Evolutionary conservation across 2,113 vertebrate species (phyloP).

Genomic region (Elachura formosa): DNA sequence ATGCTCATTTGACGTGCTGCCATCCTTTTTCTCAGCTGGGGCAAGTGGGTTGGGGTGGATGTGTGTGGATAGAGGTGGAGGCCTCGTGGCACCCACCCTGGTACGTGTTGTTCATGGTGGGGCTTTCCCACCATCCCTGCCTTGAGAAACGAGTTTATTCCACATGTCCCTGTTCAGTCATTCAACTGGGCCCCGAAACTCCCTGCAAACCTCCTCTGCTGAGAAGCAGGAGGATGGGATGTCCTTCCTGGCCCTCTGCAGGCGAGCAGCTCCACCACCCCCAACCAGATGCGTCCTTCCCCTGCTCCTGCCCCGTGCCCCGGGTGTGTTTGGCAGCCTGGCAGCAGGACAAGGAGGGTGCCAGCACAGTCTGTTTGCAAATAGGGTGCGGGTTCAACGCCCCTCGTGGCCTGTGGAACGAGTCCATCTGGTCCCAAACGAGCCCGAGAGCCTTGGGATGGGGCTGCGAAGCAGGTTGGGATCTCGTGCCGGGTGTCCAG

Average conservation of each 20-base stretch:
- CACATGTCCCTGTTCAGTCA: accelerated
- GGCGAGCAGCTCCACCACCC: background rate
- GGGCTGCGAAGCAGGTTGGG: background rate
- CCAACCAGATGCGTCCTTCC: background rate
- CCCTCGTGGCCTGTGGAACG: background rate
- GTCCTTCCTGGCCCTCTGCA: background rate
- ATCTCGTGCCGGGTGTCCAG: background rate
- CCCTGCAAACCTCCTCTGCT: background rate
- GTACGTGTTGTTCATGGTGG: accelerated
- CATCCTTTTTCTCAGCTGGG: background rate
- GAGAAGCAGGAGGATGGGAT: background rate
- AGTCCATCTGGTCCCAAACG: background rate
- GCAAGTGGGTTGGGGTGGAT: background rate
- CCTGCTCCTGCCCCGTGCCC: background rate
- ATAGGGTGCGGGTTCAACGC: background rate
- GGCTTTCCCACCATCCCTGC: background rate
- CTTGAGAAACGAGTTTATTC: background rate
- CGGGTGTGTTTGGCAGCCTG: background rate
- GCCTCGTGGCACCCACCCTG: background rate
- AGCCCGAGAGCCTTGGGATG: background rate
- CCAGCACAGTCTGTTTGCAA: background rate
- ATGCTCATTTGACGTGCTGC: background rate
- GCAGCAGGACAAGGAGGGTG: background rate
- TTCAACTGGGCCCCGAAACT: background rate
- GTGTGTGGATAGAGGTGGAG: background rate